Evolutionary conservation across 2,797 vertebrate genomes (phyloP), one percentile per base, ranked within the genome.

Genomic region (Helostoma temminkii): DNA sequence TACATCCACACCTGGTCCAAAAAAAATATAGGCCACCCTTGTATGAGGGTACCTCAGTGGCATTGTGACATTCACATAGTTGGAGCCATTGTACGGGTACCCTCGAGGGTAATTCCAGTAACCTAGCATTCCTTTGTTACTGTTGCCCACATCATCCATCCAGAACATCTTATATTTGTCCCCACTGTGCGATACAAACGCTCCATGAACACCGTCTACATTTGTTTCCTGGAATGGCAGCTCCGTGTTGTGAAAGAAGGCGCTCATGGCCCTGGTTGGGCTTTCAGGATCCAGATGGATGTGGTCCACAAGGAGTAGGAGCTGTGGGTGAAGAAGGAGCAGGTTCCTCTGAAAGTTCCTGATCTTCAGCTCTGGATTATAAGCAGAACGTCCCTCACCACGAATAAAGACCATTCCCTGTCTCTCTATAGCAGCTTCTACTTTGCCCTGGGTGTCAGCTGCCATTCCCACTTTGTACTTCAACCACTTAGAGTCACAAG

Each of bases 221-320:
- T 91, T 90, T 0, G 92, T 93, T 30, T 92, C 89, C 82, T 95
- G 95, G 82, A 99, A 99, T 15, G 96, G 95, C 46, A 95, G 80
- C 26, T 99, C 97, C 8, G 96, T 96, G 76, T 99, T 99, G 90
- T 99, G 96, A 78, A 99, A 99, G 92, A 97, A 99, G 77, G 96
- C 94, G 0, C 96, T 95, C 1, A 95, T 95, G 54, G 92, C 93
- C 84, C 93, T 85, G 43, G 95, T 74, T 0, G 93, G 93, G 76
- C 97, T 98, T 63, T 93, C 93, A 12, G 94, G 77, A 37, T 96
- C 94, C 49, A 98, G 84, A 41, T 95, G 94, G 63, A 99, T 94
- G 78, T 97, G 96, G 82, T 99, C 98, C 47, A 99, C 96, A 0
- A 99, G 88, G 32, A 99, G 92, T 41, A 99, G 92, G 55, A 99